A percentile compares a stretch with the other conserved stretches of the same genome.
These are phyloP conservation scores for Sakesphorus luctuosus DNA, from an alignment of 2,113 vertebrate genomes.

Conservation along the genomic window DNA sequence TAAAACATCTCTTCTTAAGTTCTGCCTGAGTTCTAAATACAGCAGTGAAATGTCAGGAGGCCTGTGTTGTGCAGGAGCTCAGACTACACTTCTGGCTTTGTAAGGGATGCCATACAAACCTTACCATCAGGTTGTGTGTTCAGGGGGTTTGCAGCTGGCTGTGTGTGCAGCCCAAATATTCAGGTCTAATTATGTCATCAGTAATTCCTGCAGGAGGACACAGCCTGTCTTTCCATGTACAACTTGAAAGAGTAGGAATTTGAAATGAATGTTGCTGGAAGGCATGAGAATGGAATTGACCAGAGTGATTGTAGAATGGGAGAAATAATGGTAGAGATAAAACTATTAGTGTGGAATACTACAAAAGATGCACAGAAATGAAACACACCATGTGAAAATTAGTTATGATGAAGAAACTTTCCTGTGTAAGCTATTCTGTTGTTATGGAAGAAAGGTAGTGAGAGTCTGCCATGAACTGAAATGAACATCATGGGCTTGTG, in stretches of 20 bases:
- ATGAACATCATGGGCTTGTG: not conserved
- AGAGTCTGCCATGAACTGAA: not conserved
- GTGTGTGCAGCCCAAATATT: not conserved
- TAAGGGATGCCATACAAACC: not conserved
- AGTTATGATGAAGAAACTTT: not conserved
- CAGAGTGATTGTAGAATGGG: not conserved
- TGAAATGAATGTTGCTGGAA: not conserved
- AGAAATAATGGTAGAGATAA: not conserved
- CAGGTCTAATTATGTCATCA: not conserved
- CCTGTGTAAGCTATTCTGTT: not conserved
- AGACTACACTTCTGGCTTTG: not conserved
- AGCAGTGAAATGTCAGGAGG: not conserved
- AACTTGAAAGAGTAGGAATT: not conserved
- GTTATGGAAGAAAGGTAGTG: not conserved
- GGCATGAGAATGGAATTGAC: not conserved
- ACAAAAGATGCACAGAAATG: not conserved
- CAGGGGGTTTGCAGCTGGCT: not conserved
- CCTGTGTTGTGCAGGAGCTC: not conserved
- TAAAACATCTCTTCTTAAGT: constrained; percentile 6
- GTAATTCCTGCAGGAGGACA: not conserved
- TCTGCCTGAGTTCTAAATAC: constrained; percentile 11
- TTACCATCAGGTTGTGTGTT: not conserved
- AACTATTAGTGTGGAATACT: not conserved
- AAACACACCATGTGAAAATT: not conserved
- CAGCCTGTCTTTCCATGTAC: not conserved